Conservation (phyloP, 2,113 vertebrate species). For the Leptobrachium leishanense region DNA sequence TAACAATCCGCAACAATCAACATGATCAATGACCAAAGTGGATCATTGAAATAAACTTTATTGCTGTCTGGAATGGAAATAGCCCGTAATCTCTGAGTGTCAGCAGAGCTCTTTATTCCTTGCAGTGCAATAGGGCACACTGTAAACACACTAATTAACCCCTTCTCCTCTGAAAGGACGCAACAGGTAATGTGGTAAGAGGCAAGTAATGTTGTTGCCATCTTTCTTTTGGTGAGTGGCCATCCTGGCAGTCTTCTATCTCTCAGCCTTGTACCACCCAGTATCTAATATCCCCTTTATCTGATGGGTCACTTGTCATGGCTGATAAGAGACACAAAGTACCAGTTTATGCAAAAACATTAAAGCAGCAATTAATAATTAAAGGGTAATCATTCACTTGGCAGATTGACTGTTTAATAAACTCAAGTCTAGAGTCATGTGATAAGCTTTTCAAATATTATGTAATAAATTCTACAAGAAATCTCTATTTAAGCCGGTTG, state of each 20-base stretch:
- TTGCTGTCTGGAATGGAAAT: not conserved
- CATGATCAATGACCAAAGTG: not conserved
- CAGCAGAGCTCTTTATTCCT: constrained; percentile 7
- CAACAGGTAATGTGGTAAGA: too few relatives aligned
- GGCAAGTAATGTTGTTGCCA: not conserved
- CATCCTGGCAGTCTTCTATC: not conserved
- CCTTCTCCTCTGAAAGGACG: not conserved
- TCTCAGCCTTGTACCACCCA: not conserved
- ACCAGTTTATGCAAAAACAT: not conserved
- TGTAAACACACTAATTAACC: not conserved
- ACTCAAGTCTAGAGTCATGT: not conserved
- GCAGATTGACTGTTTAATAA: not conserved
- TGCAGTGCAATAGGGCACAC: not conserved
- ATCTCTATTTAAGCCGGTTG: not conserved
- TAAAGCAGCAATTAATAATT: not conserved
- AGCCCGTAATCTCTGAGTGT: not conserved
- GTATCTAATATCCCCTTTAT: too few relatives aligned
- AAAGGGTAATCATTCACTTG: not conserved
- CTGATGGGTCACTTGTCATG: not conserved
- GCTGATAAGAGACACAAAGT: not conserved
- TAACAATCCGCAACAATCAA: not conserved
- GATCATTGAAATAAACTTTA: constrained; percentile 7
- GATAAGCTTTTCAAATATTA: not conserved
- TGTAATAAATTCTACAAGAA: not conserved
- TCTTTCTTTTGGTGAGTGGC: too few relatives aligned